phyloP scores from a whole-genome alignment of 2,888 invertebrate genomes.

The Apoda limacodes region DNA sequence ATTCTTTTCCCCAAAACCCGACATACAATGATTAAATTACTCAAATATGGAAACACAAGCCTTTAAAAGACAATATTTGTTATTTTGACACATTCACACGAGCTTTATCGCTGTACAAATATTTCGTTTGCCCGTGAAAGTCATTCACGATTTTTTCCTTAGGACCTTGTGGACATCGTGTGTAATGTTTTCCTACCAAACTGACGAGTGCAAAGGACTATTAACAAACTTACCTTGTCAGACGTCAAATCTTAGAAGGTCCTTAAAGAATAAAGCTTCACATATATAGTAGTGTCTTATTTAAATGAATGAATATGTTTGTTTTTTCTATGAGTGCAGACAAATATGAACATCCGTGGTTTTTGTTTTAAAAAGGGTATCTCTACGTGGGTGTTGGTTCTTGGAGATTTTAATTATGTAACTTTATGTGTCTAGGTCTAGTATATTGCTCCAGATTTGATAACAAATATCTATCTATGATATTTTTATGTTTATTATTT shows the following conservation, averaged over 20 bases:
- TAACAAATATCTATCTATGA: no score
- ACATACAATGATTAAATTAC: slow-evolving; percentile 46
- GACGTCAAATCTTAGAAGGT: no score
- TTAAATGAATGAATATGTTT: no score
- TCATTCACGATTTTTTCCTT: slow-evolving; percentile 54
- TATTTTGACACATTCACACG: slow-evolving; percentile 70
- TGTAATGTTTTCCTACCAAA: slow-evolving; percentile 64
- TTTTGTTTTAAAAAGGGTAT: slow-evolving; percentile 41
- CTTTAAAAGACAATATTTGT: slow-evolving; percentile 59
- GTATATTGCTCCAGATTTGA: no score
- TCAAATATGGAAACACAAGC: slow-evolving; percentile 35
- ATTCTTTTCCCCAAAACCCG: no score
- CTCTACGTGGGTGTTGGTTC: slow-evolving; percentile 41
- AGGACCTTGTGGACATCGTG: slow-evolving; percentile 41
- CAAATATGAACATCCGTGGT: slow-evolving; percentile 50
- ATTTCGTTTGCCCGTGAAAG: slow-evolving; percentile 63
- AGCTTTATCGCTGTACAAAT: slow-evolving; percentile 60
- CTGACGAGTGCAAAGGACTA: slow-evolving; percentile 64
- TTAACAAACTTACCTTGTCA: no score
- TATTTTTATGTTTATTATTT: no score
- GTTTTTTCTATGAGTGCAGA: no score
- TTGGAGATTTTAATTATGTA: no score
- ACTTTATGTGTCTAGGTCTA: no score
- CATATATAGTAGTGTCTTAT: no score
- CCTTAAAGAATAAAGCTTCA: no score